phyloP scores from a whole-genome alignment of 2,797 vertebrate genomes.

The Peromyscus attwateri region DNA sequence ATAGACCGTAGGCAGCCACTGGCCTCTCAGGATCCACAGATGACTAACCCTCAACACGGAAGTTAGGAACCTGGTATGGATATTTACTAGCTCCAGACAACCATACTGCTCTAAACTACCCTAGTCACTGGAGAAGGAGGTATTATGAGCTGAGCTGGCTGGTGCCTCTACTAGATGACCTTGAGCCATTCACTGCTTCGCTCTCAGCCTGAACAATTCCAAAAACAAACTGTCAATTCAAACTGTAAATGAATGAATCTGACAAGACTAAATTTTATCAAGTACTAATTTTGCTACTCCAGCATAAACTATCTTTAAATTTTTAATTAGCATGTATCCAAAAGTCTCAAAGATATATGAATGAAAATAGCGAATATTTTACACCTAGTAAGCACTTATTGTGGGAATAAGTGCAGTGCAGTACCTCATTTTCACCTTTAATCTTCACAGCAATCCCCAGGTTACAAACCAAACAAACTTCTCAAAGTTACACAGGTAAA shows the following conservation, averaged over 20 bases:
- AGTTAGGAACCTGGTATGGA: background rate
- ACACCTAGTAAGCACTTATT: background rate
- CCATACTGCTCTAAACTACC: background rate
- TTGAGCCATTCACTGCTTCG: constrained; percentile 9
- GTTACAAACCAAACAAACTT: constrained; percentile 52
- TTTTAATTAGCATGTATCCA: constrained; percentile 25
- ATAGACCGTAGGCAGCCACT: background rate
- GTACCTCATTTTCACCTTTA: background rate
- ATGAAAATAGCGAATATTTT: constrained; percentile 57
- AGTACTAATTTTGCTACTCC: constrained; percentile 32
- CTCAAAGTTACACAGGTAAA: background rate
- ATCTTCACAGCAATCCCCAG: constrained; percentile 1
- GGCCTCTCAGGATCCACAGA: constrained; percentile 1
- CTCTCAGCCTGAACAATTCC: background rate
- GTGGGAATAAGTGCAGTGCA: background rate
- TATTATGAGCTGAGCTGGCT: background rate
- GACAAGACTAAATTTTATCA: constrained; percentile 3
- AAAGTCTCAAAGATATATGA: constrained; percentile 61
- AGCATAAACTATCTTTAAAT: constrained; percentile 43
- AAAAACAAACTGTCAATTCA: constrained; percentile 2
- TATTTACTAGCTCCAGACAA: background rate
- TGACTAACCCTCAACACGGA: background rate
- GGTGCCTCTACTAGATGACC: background rate
- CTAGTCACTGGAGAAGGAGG: background rate
- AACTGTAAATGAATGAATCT: constrained; percentile 31